Base-by-base conservation (phyloP, 2,113 vertebrate species). In the Pterocles orientalis region DNA sequence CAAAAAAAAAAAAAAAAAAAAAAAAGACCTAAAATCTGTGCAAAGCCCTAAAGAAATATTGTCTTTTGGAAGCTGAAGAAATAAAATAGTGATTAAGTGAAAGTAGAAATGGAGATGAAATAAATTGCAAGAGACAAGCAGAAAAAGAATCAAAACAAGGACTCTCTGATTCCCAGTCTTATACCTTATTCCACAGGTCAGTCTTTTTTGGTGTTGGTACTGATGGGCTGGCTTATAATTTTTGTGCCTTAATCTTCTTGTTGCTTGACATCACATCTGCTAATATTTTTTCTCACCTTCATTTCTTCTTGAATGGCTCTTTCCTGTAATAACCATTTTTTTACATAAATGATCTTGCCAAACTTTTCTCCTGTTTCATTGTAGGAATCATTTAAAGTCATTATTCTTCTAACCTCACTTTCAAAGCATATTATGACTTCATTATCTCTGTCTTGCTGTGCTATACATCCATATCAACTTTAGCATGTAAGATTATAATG, bases 341-440 rank as follows among this genome's bases (percentile, higher is more conserved):
- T 92, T 88, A 45, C 3, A 3, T 33, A 88, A 96, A 53, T 56
- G 28, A 88, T 72, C 53, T 89, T 92, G 19, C 62, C 80, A 91
- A 36, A 24, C 13, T 93, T 71, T 70, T 88, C 73, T 86, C 28
- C 54, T 64, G 36, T 66, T 96, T 95, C n/a, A 53, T 82, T 95
- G 56, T 62, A 51, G 56, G 70, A 88, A 62, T 57, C 3, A 47
- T 87, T 83, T 94, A 61, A 72, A 83, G 29, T 62, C 71, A 70
- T 95, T 93, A 90, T 93, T 91, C 20, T 61, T 96, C 60, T 86
- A 93, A 88, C 24, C 20, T 97, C 70, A 97, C 96, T 97, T 97
- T 95, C 83, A 82, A 92, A 96, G 66, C 36, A 8, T 26, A 88
- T 97, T 97, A 94, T 56, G 58, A 92, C 84, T 87, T 83, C 61